Base-by-base conservation (phyloP, 1,140 invertebrate species). In the Drosophila teissieri region DNA sequence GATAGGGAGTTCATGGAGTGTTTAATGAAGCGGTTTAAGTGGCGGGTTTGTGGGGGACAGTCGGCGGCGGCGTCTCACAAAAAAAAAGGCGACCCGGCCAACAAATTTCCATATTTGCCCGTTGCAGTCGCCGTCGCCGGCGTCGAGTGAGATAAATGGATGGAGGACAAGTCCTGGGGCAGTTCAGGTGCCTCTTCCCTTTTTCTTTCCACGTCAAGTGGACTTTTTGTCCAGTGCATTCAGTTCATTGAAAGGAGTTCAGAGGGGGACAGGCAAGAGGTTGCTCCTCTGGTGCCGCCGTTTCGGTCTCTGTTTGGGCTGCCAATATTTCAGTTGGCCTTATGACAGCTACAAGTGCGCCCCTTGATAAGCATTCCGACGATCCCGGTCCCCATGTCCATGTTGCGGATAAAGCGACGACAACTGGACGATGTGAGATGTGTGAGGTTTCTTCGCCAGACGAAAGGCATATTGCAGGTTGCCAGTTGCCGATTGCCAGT, bases 261-360 rank as follows among this genome's bases (percentile, higher is more conserved):
- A 17, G 34, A 39, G 24, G 10, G 17, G 15, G 19, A 14, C 42
- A 14, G 31, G 56, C 14, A 34, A 31, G 40, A 46, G 44, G 7
- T 19, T 65, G 39, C 44, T 64, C 12, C 39, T 64, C 52, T 52
- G 56, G 17, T 65, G 12, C 57, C 44, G 12, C 51, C 44, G 73
- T 36, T 61, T 51, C n/a, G 40, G 39, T 40, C 39, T 39, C 34
- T 61, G 36, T 51, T 76, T 48, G 73, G 62, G 49, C 49, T 56
- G 61, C 84, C 74, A 82, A 86, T 85, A 86, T 82, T 86, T 88
- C 70, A 86, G 83, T 78, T 85, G 82, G 69, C 78, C 83, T 86
- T 85, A 85, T 85, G 82, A 86, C 82, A 86, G 82, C 61, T 86
- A 86, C 82, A 86, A 75, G 73, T 73, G 78, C 78, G 70, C 56